phyloP scores from a whole-genome alignment of 2,797 vertebrate species.

The Lindbergichthys nudifrons region DNA sequence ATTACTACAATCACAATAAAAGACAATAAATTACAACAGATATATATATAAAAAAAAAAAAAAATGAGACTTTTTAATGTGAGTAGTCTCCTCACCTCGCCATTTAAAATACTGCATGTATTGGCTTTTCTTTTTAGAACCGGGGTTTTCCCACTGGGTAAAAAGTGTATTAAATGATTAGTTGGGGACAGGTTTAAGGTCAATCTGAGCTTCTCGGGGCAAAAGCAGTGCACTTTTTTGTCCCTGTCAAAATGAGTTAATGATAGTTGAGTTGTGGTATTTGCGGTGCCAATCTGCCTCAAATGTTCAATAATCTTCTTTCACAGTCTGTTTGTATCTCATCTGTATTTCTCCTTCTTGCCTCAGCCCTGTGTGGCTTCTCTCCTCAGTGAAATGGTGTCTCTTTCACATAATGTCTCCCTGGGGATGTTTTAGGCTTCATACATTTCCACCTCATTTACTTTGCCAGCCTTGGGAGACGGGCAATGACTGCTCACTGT shows the following conservation, averaged over 20 bases:
- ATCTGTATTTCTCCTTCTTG: constrained; percentile 13
- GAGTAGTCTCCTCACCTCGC: too few species aligned
- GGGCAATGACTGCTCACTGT: constrained; percentile 30
- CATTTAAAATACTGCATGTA: too few species aligned
- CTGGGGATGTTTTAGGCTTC: constrained; percentile 66
- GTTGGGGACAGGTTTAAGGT: not conserved
- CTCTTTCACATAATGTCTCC: constrained; percentile 70
- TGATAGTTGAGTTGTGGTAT: not conserved
- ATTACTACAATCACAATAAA: too few species aligned
- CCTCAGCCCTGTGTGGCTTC: constrained; percentile 23
- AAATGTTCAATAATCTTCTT: not conserved
- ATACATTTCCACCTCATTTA: constrained; percentile 72
- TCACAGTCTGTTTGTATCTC: constrained; percentile 4
- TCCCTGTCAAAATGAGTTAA: not conserved
- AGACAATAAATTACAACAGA: too few species aligned
- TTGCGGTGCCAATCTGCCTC: not conserved
- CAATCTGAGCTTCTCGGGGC: not conserved
- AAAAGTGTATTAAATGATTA: not conserved
- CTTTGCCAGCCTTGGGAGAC: constrained; percentile 54
- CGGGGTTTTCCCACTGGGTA: too few species aligned
- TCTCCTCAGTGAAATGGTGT: constrained; percentile 61
- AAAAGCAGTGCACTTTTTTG: not conserved
- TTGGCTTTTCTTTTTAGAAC: too few species aligned
- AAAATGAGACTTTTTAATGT: too few species aligned
- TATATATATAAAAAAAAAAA: too few species aligned